A percentile compares a stretch with the other conserved stretches of the same genome.
Conservation (phyloP, 2,888 invertebrate species). For the Seladonia tumulorum region DNA sequence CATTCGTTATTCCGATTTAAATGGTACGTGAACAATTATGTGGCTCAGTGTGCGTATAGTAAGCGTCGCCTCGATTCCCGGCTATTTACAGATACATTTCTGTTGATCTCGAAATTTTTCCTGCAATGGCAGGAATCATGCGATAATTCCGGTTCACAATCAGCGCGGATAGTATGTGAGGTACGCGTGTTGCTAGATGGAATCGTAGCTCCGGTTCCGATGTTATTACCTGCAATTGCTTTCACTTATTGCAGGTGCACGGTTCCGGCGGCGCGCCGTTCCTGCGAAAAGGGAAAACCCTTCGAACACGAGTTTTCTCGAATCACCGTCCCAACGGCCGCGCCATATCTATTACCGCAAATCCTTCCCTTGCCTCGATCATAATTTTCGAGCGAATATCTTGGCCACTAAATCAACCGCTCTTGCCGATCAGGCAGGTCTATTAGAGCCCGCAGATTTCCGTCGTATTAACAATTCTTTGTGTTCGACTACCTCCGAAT, state of each 20-base stretch:
- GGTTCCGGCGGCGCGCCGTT: conserved; percentile 41
- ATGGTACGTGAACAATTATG: too few relatives aligned
- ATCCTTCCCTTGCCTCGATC: neutral
- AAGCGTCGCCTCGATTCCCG: too few relatives aligned
- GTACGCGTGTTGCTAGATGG: conserved; percentile 66
- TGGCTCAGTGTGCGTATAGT: neutral
- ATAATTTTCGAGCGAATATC: neutral
- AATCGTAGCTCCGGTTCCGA: conserved; percentile 69
- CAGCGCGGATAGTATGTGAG: conserved; percentile 63
- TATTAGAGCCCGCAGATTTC: neutral
- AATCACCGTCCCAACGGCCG: neutral
- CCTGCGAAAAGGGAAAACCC: conserved; percentile 20
- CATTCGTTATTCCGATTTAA: too few relatives aligned
- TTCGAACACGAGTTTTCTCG: conserved; percentile 6
- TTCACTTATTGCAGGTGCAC: conserved; percentile 70
- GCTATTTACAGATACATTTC: neutral
- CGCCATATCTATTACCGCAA: neutral
- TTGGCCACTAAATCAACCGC: neutral
- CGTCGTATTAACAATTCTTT: conserved; percentile 11
- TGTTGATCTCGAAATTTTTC: conserved; percentile 32
- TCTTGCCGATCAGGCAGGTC: neutral
- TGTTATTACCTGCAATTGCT: conserved; percentile 73
- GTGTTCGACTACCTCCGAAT: neutral
- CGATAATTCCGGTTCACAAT: conserved; percentile 62
- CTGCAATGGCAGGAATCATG: conserved; percentile 48